These are phyloP conservation scores for Sussaba pulchella DNA, from an alignment of 2,888 invertebrate species.

Conservation along the genomic window DNA sequence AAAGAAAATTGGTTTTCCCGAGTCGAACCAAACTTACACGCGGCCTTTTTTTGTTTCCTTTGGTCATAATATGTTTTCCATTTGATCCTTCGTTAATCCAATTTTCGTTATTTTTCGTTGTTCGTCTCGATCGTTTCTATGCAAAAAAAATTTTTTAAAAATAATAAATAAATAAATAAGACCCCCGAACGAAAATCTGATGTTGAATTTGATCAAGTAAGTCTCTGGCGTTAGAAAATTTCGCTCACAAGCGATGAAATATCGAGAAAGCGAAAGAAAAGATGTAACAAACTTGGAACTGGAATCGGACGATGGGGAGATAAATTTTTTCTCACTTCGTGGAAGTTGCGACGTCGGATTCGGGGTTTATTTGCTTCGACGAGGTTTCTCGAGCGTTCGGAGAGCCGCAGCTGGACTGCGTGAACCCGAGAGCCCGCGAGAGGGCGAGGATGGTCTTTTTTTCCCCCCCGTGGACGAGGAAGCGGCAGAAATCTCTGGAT, in stretches of 20 bases:
- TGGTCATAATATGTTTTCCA: slow-evolving; percentile 64
- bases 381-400: neutral
- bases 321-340: neutral
- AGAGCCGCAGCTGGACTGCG: neutral
- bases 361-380: neutral
- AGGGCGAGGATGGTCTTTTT: slow-evolving; percentile 1
- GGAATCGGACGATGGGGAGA: slow-evolving; percentile 4
- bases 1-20: slow-evolving; percentile 62
- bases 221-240: slow-evolving; percentile 77
- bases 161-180: slow-evolving; percentile 58
- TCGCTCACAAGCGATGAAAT: slow-evolving; percentile 27
- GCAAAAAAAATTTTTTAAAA: slow-evolving; percentile 39
- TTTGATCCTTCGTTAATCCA: slow-evolving; percentile 68
- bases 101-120: slow-evolving; percentile 73
- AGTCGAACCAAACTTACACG: slow-evolving; percentile 74
- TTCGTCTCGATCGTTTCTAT: no score
- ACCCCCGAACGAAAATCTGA: slow-evolving; percentile 63
- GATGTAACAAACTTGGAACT: slow-evolving; percentile 47
- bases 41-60: slow-evolving; percentile 64
- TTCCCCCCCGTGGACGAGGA: slow-evolving; percentile 12
- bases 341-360: slow-evolving; percentile 3
- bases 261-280: slow-evolving; percentile 48
- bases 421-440: slow-evolving; percentile 6
- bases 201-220: slow-evolving; percentile 84
- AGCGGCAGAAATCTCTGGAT: neutral